Base-by-base conservation (phyloP, 2,888 invertebrate genomes). In the Quadriops clusia region DNA sequence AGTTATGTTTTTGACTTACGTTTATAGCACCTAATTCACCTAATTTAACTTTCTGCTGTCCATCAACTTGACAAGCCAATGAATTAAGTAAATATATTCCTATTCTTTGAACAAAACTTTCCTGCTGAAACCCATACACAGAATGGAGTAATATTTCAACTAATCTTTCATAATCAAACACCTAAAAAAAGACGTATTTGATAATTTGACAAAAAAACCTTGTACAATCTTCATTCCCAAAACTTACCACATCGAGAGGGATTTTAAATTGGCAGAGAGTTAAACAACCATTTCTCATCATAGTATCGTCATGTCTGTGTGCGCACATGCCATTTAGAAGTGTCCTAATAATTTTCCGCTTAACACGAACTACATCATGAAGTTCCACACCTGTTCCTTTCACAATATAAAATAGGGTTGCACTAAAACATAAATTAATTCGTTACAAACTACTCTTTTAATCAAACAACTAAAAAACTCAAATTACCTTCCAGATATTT, bases 271-370 rank as follows among this genome's bases (percentile, higher is more conserved):
- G 90, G 53, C 91, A 93, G 20, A 95, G 67, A 0, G 91, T 91
- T 36, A 95, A 70, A 60, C 94, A 94, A 29, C 93, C 93, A 61
- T 97, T 95, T 31, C 94, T 69, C 75, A 95, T 84, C 90, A 95
- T 91, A 14, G 86, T 90, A 44, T 85, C 81, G 54, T 93, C 90
- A 17, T 75, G 70, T 37, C 76, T 70, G 52, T 90, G 86, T 30
- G 75, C 72, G 45, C 81, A 81, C 91, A 94, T 93, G 10, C 84
- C 91, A 51, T 87, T 82, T 17, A 94, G 65, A 30, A 93, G 63
- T 1, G 84, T 78, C 2, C 77, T 74, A 31, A 93, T 83, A 35
- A 91, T 84, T 47, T 77, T 74, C 50, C 75, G 70, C 51, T 85
- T 85, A 36, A 86, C 65, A 46, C 73, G 72, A 9, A 77, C 71